Conservation (phyloP, 1,140 invertebrate species). For the Sycophaga agraensis region DNA sequence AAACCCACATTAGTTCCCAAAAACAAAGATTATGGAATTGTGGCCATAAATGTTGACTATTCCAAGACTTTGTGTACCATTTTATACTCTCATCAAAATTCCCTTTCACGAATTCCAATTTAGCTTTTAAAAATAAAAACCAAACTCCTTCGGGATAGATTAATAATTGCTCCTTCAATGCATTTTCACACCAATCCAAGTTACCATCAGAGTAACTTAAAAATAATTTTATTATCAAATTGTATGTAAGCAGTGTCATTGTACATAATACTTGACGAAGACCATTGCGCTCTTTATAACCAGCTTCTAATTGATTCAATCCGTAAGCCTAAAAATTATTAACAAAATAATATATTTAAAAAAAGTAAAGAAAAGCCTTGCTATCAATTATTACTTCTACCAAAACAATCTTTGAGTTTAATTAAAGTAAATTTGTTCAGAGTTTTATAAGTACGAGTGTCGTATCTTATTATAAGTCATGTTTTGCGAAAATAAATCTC, state of each 20-base stretch:
- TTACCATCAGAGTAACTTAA: constrained; percentile 80
- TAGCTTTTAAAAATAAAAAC: constrained; percentile 89
- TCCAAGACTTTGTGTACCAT: constrained; percentile 82
- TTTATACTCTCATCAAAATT: constrained; percentile 73
- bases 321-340: constrained; percentile 65
- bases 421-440: too few relatives aligned
- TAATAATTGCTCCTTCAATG: constrained; percentile 72
- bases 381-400: too few relatives aligned
- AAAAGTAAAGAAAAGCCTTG: too few relatives aligned
- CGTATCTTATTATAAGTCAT: too few relatives aligned
- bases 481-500: too few relatives aligned
- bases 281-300: constrained; percentile 69
- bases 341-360: background rate
- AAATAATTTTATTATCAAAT: constrained; percentile 82
- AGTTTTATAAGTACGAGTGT: too few relatives aligned
- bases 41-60: constrained; percentile 83
- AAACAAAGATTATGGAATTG: constrained; percentile 95
- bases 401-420: too few relatives aligned
- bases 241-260: constrained; percentile 79
- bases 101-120: constrained; percentile 80
- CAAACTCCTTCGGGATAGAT: constrained; percentile 83
- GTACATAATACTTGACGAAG: constrained; percentile 83
- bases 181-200: constrained; percentile 71
- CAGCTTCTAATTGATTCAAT: constrained; percentile 72
- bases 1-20: constrained; percentile 94